phyloP scores from a whole-genome alignment of 1,140 invertebrate genomes.

The Pseudomyrmex dendroicus region DNA sequence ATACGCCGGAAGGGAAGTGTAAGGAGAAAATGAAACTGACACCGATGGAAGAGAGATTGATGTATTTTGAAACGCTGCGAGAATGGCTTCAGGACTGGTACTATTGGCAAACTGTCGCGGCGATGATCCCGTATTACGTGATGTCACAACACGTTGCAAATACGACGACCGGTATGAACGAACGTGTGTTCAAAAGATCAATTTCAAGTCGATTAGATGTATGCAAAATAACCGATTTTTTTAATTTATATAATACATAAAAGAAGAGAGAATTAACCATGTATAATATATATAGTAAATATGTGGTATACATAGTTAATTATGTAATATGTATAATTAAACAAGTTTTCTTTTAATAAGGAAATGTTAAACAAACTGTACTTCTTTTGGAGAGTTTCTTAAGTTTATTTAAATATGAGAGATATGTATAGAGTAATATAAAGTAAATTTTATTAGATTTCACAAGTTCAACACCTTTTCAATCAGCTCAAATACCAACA shows the following conservation, averaged over 20 bases:
- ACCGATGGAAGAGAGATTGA: slow-evolving; percentile 74
- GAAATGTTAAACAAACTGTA: no score
- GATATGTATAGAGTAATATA: background rate
- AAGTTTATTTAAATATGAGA: background rate
- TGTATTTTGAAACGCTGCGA: slow-evolving; percentile 85
- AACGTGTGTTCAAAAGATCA: background rate
- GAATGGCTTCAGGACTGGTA: slow-evolving; percentile 85
- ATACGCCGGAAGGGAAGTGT: slow-evolving; percentile 26
- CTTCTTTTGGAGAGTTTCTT: background rate
- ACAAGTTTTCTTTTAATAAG: no score
- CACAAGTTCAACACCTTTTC: slow-evolving; percentile 70
- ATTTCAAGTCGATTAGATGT: background rate
- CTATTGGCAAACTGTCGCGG: slow-evolving; percentile 84
- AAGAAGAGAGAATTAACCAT: background rate
- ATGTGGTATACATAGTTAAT: no score
- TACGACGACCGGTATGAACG: slow-evolving; percentile 73
- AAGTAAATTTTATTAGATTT: slow-evolving; percentile 18
- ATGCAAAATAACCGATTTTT: background rate
- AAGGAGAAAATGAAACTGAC: slow-evolving; percentile 18
- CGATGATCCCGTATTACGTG: slow-evolving; percentile 84
- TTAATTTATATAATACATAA: background rate
- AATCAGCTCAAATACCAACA: slow-evolving; percentile 58
- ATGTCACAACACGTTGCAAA: slow-evolving; percentile 82
- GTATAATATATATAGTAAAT: background rate
- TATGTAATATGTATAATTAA: no score